Evolutionary conservation across 2,113 vertebrate species (phyloP), one percentile per base, ranked within the genome.

Genomic region (Nothobranchius kuhntae): DNA sequence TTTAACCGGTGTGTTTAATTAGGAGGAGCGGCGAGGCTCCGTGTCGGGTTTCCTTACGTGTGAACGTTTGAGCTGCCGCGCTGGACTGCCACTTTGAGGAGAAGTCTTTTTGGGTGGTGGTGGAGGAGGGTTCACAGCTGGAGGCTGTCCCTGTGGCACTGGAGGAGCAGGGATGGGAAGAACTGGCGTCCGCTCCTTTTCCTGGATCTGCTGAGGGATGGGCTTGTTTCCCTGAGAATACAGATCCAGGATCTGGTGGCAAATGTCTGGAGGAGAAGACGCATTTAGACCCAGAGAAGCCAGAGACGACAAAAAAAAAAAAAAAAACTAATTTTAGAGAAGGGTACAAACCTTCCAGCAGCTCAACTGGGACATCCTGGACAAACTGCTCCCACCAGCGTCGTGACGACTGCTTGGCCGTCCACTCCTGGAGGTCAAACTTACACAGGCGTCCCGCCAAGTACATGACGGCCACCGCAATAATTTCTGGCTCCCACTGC

Each of bases 341-440:
- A 10, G 3, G 2, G 0, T 8, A 3, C 53, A n/a, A 92, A 99
- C 98, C 98, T 95, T 99, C 98, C 13, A 99, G 88, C 55, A 99
- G 94, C 81, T 98, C 98, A 9, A 99, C 98, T 0, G 98, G 98
- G 13, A 99, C 98, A 3, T 99, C 98, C 70, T 99, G 98, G 35
- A 99, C 98, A 84, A 99, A 99, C 84, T 98, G 97, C 79, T 99
- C 98, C 98, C 98, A 99, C 98, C 98, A 99, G 35, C 96, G 92
- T 35, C 98, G 93, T 1, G 98, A 96, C 9, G 96, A 95, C 72
- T 98, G 97, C 74, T 98, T 99, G 24, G 95, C 93, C 0, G 97
- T 98, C 98, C 98, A 99, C 62, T 99, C 97, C 82, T 99, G 98
- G 75, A 99, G 97, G 81, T 99, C 98, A 68, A 99, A 99, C 77